phyloP scores from a whole-genome alignment of 2,888 invertebrate species.

The Phortica magna region DNA sequence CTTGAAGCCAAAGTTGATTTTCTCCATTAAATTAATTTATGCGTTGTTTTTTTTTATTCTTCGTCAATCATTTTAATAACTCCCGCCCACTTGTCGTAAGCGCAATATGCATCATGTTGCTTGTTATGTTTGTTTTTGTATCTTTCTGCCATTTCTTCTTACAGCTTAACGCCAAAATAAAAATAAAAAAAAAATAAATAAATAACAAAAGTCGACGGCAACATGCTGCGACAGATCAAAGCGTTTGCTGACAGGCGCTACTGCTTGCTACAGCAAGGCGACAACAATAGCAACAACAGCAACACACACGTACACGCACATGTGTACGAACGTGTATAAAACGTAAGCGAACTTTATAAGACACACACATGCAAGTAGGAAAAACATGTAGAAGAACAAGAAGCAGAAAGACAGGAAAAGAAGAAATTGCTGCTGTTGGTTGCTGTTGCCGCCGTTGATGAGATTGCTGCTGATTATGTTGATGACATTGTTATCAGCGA shows the following conservation, averaged over 20 bases:
- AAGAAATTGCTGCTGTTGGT: conserved; percentile 12
- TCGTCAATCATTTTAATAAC: conserved; percentile 53
- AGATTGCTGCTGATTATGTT: conserved; percentile 62
- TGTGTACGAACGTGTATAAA: background rate
- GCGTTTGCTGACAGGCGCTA: conserved; percentile 1
- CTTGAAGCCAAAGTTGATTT: too few relatives aligned
- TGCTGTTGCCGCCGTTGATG: conserved; percentile 37
- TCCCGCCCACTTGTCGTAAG: conserved; percentile 34
- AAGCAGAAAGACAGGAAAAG: background rate
- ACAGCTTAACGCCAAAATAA: background rate
- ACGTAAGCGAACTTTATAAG: background rate
- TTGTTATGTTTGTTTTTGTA: background rate
- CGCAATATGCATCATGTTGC: background rate
- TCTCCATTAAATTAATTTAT: too few relatives aligned
- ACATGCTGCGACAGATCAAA: conserved; percentile 23
- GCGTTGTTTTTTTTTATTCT: conserved; percentile 60
- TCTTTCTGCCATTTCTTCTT: conserved; percentile 4
- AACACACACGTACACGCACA: background rate
- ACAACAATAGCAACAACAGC: background rate
- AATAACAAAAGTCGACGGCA: background rate
- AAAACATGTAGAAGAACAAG: background rate
- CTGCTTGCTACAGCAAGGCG: background rate
- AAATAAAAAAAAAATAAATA: too few relatives aligned
- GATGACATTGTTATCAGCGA: conserved; percentile 63
- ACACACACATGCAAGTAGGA: conserved; percentile 1